Conservation (phyloP, 2,797 vertebrate genomes). For the Spinus pinus region DNA sequence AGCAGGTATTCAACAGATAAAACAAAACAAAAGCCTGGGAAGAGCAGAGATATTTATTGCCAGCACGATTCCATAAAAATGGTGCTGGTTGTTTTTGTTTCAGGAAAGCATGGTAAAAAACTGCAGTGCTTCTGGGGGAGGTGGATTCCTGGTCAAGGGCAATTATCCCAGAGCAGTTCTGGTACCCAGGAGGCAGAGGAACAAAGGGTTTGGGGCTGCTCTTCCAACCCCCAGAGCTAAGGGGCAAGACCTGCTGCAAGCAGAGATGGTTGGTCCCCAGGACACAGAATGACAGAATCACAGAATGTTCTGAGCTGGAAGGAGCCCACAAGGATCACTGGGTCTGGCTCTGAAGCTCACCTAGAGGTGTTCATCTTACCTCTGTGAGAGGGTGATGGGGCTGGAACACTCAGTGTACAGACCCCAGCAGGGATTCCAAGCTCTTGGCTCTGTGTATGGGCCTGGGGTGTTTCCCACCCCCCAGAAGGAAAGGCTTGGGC, state of each 20-base stretch:
- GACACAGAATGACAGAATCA: no score
- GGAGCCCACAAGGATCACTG: rapidly evolving
- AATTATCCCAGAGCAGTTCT: neutral
- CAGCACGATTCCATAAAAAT: neutral
- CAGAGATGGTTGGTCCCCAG: neutral
- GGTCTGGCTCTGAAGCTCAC: neutral
- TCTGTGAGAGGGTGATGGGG: neutral
- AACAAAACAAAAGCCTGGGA: neutral
- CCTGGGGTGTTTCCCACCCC: neutral
- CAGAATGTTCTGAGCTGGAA: neutral
- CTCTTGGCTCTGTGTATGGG: neutral
- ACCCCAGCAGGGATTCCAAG: neutral
- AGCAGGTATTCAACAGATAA: neutral
- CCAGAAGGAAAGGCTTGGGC: rapidly evolving
- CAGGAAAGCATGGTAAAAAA: neutral
- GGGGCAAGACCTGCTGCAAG: neutral
- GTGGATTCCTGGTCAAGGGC: rapidly evolving
- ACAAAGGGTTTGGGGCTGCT: neutral
- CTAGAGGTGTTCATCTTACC: neutral
- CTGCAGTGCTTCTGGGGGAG: neutral
- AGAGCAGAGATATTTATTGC: neutral
- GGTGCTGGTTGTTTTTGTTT: neutral
- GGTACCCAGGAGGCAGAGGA: neutral
- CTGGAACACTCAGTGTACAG: neutral
- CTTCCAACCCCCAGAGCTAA: neutral